phyloP scores from a whole-genome alignment of 1,140 invertebrate species.

The Bombus waltoni region DNA sequence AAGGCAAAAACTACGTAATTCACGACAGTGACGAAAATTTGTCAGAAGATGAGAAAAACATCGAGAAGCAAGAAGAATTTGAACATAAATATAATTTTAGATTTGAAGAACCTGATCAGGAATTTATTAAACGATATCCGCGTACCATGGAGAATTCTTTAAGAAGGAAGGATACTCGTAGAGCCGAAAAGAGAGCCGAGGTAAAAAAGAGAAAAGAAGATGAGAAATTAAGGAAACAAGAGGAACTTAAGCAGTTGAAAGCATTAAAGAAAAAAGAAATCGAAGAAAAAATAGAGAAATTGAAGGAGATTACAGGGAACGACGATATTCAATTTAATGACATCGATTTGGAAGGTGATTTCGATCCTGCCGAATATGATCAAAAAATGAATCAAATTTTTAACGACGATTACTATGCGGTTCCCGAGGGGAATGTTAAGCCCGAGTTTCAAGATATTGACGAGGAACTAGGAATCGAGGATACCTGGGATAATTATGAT shows the following conservation, averaged over 20 bases:
- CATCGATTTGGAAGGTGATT: conserved; percentile 92
- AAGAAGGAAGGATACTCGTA: conserved; percentile 90
- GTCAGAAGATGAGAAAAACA: conserved; percentile 91
- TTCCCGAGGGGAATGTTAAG: conserved; percentile 88
- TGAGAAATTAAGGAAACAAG: conserved; percentile 91
- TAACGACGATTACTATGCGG: conserved; percentile 93
- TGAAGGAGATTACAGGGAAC: conserved; percentile 93
- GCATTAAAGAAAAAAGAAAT: conserved; percentile 95
- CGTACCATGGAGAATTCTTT: conserved; percentile 93
- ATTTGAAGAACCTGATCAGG: conserved; percentile 97
- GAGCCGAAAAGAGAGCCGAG: conserved; percentile 90
- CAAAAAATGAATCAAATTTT: conserved; percentile 93
- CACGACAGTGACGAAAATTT: conserved; percentile 87
- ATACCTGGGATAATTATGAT: conserved; percentile 90
- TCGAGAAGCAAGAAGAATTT: conserved; percentile 94
- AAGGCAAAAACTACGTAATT: conserved; percentile 86
- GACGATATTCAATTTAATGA: conserved; percentile 84
- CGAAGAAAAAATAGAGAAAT: conserved; percentile 92
- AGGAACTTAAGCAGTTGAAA: conserved; percentile 94
- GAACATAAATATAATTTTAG: conserved; percentile 98
- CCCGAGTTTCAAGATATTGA: conserved; percentile 92
- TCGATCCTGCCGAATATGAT: conserved; percentile 96
- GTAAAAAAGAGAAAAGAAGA: conserved; percentile 90
- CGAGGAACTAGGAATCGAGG: conserved; percentile 87
- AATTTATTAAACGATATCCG: conserved; percentile 93